phyloP scores from a whole-genome alignment of 2,797 vertebrate species.

The Sardinella longiceps region DNA sequence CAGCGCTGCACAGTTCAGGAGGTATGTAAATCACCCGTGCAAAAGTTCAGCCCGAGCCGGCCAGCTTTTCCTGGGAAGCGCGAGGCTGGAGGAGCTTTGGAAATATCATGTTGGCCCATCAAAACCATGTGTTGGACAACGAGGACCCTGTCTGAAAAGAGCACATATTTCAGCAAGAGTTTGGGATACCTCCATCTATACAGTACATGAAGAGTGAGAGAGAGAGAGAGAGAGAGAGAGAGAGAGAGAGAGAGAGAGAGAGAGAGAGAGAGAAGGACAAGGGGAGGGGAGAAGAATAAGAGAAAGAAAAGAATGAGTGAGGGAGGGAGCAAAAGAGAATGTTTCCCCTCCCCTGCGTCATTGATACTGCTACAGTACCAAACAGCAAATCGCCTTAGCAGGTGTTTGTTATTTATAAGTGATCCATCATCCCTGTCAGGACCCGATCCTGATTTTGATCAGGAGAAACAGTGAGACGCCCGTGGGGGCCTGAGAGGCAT shows the following conservation, averaged over 20 bases:
- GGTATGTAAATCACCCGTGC: conserved; percentile 63
- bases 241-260: conserved; percentile 4
- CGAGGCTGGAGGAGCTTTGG: conserved; percentile 47
- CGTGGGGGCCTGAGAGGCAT: conserved; percentile 18
- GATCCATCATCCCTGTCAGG: conserved; percentile 51
- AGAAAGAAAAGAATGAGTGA: neutral
- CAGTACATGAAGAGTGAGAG: neutral
- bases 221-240: neutral
- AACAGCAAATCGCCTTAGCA: conserved; percentile 40
- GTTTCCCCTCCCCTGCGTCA: conserved; percentile 18
- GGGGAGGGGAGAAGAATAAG: neutral
- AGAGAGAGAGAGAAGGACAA: neutral
- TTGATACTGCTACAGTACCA: conserved; percentile 42
- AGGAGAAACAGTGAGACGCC: conserved; percentile 29
- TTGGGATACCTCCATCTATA: conserved; percentile 36
- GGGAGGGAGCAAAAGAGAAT: conserved; percentile 4
- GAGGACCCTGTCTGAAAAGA: conserved; percentile 26
- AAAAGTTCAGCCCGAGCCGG: conserved; percentile 53
- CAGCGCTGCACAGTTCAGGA: conserved; percentile 52
- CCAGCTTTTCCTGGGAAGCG: conserved; percentile 56
- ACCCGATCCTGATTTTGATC: conserved; percentile 30
- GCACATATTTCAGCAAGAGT: conserved; percentile 34
- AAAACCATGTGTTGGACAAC: conserved; percentile 58
- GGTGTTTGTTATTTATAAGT: conserved; percentile 45
- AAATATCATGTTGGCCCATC: conserved; percentile 52